phyloP scores from a whole-genome alignment of 2,888 invertebrate genomes.

The Eueremaeus valkanovi region DNA sequence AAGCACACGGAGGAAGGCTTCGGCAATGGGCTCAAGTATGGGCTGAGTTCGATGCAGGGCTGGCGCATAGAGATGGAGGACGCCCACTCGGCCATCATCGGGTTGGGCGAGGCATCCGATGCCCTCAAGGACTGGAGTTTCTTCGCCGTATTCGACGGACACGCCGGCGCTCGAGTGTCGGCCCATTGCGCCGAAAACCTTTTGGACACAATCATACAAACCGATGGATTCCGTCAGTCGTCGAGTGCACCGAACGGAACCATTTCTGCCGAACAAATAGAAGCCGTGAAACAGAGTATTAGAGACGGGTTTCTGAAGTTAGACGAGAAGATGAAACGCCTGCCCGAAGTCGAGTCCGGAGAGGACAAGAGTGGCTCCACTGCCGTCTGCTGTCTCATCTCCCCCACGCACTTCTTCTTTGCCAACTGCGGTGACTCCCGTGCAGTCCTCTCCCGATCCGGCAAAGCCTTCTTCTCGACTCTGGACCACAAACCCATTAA shows the following conservation, averaged over 20 bases:
- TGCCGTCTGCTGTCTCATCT: constrained; percentile 94
- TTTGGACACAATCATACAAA: constrained; percentile 79
- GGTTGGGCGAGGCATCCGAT: constrained; percentile 62
- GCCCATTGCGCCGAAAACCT: constrained; percentile 85
- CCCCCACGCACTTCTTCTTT: constrained; percentile 69
- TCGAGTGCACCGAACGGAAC: constrained; percentile 48
- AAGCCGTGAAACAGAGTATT: constrained; percentile 51
- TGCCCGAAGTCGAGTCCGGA: constrained; percentile 80
- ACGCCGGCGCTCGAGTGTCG: constrained; percentile 84
- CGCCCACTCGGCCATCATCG: constrained; percentile 85
- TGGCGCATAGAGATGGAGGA: constrained; percentile 99
- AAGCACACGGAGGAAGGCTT: constrained; percentile 92
- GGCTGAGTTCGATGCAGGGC: constrained; percentile 81
- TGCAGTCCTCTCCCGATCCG: constrained; percentile 79
- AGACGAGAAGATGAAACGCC: constrained; percentile 67
- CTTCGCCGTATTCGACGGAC: constrained; percentile 98
- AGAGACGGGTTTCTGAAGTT: constrained; percentile 65
- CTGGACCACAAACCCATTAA: constrained; percentile 91
- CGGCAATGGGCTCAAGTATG: constrained; percentile 80
- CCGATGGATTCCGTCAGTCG: constrained; percentile 72
- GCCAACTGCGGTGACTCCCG: constrained; percentile 95
- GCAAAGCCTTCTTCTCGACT: constrained; percentile 78
- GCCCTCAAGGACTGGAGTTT: constrained; percentile 82
- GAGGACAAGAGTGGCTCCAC: constrained; percentile 96
- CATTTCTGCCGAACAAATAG: too few relatives aligned